Percentiles rank a stretch among this genome's conserved stretches.
Conservation (phyloP, 2,113 vertebrate species). For the Stegastes partitus region DNA sequence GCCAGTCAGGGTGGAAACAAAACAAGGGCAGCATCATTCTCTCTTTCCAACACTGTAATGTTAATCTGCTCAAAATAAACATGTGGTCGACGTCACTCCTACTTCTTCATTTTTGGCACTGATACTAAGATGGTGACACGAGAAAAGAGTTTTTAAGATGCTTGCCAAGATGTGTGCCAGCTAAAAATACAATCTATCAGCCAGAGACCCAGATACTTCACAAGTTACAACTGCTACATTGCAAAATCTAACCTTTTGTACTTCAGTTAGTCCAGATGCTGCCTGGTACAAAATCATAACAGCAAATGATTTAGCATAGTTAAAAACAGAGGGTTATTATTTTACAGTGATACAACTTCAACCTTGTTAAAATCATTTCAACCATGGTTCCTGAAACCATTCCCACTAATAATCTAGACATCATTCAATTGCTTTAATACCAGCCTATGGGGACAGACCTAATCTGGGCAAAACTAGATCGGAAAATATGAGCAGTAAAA, state of each 20-base stretch:
- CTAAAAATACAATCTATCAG: slow-evolving; percentile 73
- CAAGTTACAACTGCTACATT: slow-evolving; percentile 41
- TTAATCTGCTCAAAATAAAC: slow-evolving; percentile 39
- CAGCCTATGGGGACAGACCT: neutral
- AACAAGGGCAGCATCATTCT: neutral
- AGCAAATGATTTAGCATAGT: slow-evolving; percentile 1
- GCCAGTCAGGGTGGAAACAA: slow-evolving; percentile 31
- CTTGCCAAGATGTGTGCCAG: slow-evolving; percentile 67
- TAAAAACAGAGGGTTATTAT: slow-evolving; percentile 25
- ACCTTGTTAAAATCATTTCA: too few relatives aligned
- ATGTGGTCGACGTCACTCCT: slow-evolving; percentile 23
- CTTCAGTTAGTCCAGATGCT: slow-evolving; percentile 24
- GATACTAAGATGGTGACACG: slow-evolving; percentile 69
- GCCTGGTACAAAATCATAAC: slow-evolving; percentile 16
- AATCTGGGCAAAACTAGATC: slow-evolving; percentile 16
- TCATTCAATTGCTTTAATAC: slow-evolving; percentile 7
- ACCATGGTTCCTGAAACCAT: neutral
- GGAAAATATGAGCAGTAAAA: slow-evolving; percentile 32
- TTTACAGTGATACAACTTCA: neutral
- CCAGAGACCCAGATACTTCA: slow-evolving; percentile 75
- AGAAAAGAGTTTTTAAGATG: slow-evolving; percentile 74
- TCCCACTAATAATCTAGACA: slow-evolving; percentile 1
- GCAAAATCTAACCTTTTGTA: slow-evolving; percentile 58
- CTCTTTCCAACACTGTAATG: slow-evolving; percentile 15
- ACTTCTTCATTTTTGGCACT: slow-evolving; percentile 33